phyloP scores from a whole-genome alignment of 1,140 invertebrate species.

The Hypsibius dujardini region DNA sequence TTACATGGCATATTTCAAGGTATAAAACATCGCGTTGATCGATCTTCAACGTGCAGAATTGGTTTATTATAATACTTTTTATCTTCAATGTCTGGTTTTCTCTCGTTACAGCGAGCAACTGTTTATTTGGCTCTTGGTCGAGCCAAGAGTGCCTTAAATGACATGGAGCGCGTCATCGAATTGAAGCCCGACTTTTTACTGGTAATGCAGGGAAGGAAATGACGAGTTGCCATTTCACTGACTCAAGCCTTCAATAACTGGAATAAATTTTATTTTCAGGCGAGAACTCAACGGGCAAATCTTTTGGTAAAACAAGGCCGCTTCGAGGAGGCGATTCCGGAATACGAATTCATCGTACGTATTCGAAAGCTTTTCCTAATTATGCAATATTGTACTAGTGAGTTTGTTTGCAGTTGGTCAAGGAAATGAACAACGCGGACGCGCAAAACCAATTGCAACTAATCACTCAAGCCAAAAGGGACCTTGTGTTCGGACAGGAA shows the following conservation, averaged over 20 bases:
- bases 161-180: slow-evolving; percentile 76
- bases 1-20: slow-evolving; percentile 59
- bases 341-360: slow-evolving; percentile 69
- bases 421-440: slow-evolving; percentile 58
- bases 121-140: slow-evolving; percentile 89
- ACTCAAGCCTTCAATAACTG: neutral
- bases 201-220: slow-evolving; percentile 31
- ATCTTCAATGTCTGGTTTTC: slow-evolving; percentile 44
- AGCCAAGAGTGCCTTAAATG: slow-evolving; percentile 77
- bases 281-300: slow-evolving; percentile 63
- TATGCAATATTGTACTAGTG: slow-evolving; percentile 20
- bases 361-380: slow-evolving; percentile 19
- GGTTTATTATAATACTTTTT: neutral
- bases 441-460: slow-evolving; percentile 46
- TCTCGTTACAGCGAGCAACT: slow-evolving; percentile 49
- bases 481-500: slow-evolving; percentile 47
- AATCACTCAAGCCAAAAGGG: slow-evolving; percentile 46
- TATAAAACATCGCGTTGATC: neutral
- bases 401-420: slow-evolving; percentile 41
- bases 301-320: slow-evolving; percentile 74
- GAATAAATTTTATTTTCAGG: slow-evolving; percentile 35
- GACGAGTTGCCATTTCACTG: no score
- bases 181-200: slow-evolving; percentile 83
- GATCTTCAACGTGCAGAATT: neutral
- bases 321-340: slow-evolving; percentile 57